Base-by-base conservation (phyloP, 2,888 invertebrate species). In the Cremastobaeus sp. region DNA sequence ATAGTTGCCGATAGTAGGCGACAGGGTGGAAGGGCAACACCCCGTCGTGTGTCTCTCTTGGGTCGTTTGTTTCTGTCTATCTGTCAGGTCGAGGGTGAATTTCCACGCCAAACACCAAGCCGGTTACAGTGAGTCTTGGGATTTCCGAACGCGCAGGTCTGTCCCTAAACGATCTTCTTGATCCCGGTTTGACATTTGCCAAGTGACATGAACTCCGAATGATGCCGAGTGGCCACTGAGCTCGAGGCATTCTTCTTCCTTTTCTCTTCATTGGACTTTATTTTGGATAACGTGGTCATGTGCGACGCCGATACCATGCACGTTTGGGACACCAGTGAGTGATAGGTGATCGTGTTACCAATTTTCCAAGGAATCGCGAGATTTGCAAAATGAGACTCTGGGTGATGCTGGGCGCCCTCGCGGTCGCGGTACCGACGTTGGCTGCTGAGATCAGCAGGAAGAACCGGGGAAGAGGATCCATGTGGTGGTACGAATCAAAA, bases 401-500 rank as follows among this genome's bases (percentile, higher is more conserved):
- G 86, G 81, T 88, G 83, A 78, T 88, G 59, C 75, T 88, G 62
- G 84, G 84, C 77, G 83, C 85, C 59, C 80, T 91, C 85, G 88
- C 90, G 84, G 88, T 88, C 88, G 88, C 90, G 84, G 87, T 90
- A 86, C 88, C 90, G 64, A 88, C 88, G 88, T 86, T 84, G 45
- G 79, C 84, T 65, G 84, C 86, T 41, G 86, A 87, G 59, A 83
- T 85, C 48, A 81, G 78, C 71, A 84, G 83, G 76, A 86, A 90
- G 85, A 93, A 93, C 86, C 90, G 95, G 86, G 95, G 95, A 84
- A 92, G 95, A 85, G 95, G 96, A 87, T 95, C 95, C 82, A 95
- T 95, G 93, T 96, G 96, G 96, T 96, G 96, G 95, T 96, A 89
- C 91, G 95, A 14, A 37, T 5, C 2, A 14, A 20, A n/a, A n/a